A percentile compares a stretch with the other conserved stretches of the same genome.
phyloP scores from a whole-genome alignment of 2,113 vertebrate species.

The Candoia aspera region DNA sequence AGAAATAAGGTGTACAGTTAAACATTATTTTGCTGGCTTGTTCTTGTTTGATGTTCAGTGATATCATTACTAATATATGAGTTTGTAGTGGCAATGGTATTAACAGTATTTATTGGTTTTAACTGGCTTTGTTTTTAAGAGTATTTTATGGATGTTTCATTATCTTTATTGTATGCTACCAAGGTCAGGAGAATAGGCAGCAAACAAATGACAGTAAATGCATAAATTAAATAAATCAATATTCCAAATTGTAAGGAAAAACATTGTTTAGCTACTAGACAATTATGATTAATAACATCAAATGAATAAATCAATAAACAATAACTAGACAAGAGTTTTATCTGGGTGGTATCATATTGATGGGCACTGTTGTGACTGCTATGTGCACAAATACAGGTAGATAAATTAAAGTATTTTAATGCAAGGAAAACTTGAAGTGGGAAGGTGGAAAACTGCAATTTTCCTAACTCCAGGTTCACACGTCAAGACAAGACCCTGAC shows the following conservation, averaged over 20 bases:
- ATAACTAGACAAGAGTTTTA: neutral
- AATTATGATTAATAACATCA: neutral
- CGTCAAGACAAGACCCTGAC: neutral
- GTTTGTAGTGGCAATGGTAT: neutral
- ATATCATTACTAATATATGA: neutral
- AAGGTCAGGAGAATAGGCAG: neutral
- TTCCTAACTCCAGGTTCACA: neutral
- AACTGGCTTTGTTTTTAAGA: neutral
- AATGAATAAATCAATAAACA: neutral
- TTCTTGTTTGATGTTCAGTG: neutral
- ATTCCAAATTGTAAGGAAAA: neutral
- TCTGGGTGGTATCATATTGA: neutral
- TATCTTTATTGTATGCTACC: neutral
- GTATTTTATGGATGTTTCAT: neutral
- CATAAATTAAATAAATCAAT: neutral
- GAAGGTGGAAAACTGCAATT: neutral
- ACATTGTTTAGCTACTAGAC: neutral
- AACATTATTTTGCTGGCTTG: neutral
- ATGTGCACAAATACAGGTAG: neutral
- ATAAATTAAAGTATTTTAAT: neutral
- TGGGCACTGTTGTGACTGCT: neutral
- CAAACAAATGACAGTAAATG: neutral
- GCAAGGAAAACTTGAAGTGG: neutral
- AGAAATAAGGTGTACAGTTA: neutral
- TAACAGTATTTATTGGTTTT: neutral